Evolutionary conservation across 2,797 vertebrate genomes (phyloP), one percentile per base, ranked within the genome.

Genomic region (Malacoctenus gilli): DNA sequence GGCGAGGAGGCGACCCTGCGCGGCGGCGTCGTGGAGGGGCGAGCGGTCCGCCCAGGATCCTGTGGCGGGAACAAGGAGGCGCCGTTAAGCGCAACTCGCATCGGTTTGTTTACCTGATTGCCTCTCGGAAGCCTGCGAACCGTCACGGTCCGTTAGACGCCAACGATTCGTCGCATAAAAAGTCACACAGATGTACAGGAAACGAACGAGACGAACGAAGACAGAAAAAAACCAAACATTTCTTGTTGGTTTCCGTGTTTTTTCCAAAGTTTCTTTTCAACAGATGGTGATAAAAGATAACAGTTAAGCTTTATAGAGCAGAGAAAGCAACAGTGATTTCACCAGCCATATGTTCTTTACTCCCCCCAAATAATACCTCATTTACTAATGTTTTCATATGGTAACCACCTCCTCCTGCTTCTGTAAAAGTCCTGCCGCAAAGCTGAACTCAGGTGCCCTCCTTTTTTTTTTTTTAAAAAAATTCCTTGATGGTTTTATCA

Each of bases 11-110:
- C 95, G 94, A 39, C 96, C 97, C 72, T 97, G 96, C 68, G 93
- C 90, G 40, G 96, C 97, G 59, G 96, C 96, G 54, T 98, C 96
- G 23, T 98, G 97, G 2, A 98, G 89, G 35, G 95, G 94, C 4
- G 95, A 96, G 35, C 95, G 92, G 82, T 98, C 95, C 16, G 94
- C 95, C 97, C 97, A 98, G 51, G 95, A 96, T 61, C 94, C 97
- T 98, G 84, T 21, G 15, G 34, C 38, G 58, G 36, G 34, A 68
- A 64, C 15, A 58, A 30, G 10, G 60, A 56, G 18, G 64, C 14
- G 73, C 16, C 10, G 28, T 30, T 41, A 5, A 5, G 1, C 4
- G 25, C 25, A 1, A 28, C 25, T 28, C 4, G 4, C 25, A 4
- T 28, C 9, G 1, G 25, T 28, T 28, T 9, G 25, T 28, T 28